Conservation (phyloP, 53 echinoderm and acorn worm genomes). For the Arbacia lixula region DNA sequence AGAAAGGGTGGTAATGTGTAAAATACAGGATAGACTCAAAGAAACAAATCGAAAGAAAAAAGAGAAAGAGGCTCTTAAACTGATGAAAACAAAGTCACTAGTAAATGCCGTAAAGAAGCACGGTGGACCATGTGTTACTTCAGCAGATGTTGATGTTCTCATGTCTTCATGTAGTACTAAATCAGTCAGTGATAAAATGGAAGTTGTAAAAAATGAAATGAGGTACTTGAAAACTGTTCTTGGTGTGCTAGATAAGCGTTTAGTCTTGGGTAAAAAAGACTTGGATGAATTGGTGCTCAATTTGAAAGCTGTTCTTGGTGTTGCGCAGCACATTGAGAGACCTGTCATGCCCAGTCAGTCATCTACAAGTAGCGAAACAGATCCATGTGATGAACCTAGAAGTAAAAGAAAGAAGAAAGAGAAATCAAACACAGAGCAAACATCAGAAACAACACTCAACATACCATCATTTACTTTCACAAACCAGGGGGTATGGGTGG, state of each 20-base stretch:
- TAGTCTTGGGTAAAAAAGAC: neutral
- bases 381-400: neutral
- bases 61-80: neutral
- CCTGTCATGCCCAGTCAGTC: too few relatives aligned
- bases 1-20: neutral
- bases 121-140: neutral
- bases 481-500: conserved; percentile 26
- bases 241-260: neutral
- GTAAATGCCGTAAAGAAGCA: neutral
- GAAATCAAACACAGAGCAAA: neutral
- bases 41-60: neutral
- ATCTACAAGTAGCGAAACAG: neutral
- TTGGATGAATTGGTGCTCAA: neutral
- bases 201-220: conserved; percentile 24
- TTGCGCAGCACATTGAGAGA: neutral
- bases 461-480: neutral
- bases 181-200: neutral
- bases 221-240: conserved; percentile 13
- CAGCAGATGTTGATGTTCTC: neutral
- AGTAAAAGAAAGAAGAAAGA: neutral
- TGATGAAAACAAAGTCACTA: neutral
- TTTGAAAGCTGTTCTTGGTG: neutral
- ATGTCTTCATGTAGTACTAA: neutral
- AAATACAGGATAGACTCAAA: neutral
- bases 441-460: neutral